Evolutionary conservation across 2,113 vertebrate species (phyloP).

Genomic region (Oncorhynchus keta): DNA sequence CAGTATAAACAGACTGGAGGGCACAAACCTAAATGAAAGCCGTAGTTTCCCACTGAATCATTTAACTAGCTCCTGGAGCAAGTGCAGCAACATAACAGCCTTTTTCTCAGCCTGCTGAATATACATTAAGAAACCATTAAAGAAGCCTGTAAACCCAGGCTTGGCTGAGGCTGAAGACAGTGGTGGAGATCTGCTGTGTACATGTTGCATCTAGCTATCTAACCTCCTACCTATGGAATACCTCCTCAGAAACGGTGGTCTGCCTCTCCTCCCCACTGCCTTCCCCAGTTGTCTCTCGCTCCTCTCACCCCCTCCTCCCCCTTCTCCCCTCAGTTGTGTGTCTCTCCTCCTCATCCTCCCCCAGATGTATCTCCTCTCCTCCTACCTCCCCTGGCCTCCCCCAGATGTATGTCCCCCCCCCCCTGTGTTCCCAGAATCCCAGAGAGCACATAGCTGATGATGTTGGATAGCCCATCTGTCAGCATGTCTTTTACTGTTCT

Average conservation of each 20-base stretch:
- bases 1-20: conserved; percentile 94
- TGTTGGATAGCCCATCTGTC: conserved; percentile 19
- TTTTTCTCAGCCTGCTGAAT: conserved; percentile 57
- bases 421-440: conserved; percentile 21
- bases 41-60: conserved; percentile 86
- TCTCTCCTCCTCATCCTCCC: no score
- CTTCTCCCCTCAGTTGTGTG: no score
- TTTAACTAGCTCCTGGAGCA: conserved; percentile 83
- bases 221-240: conserved; percentile 10
- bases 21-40: conserved; percentile 92
- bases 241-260: background rate
- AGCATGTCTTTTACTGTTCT: conserved; percentile 20
- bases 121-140: conserved; percentile 65
- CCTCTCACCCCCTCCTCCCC: no score
- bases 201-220: background rate
- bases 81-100: conserved; percentile 47
- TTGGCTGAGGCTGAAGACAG: conserved; percentile 16
- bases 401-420: background rate
- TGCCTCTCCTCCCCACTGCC: background rate
- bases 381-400: background rate
- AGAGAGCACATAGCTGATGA: conserved; percentile 10
- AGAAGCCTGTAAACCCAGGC: conserved; percentile 17
- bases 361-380: background rate
- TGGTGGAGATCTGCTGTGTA: conserved; percentile 18
- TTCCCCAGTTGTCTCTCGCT: no score